Evolutionary conservation across 2,888 invertebrate genomes (phyloP), one percentile per base, ranked within the genome.

Genomic region (Archaeoteleia sp.): DNA sequence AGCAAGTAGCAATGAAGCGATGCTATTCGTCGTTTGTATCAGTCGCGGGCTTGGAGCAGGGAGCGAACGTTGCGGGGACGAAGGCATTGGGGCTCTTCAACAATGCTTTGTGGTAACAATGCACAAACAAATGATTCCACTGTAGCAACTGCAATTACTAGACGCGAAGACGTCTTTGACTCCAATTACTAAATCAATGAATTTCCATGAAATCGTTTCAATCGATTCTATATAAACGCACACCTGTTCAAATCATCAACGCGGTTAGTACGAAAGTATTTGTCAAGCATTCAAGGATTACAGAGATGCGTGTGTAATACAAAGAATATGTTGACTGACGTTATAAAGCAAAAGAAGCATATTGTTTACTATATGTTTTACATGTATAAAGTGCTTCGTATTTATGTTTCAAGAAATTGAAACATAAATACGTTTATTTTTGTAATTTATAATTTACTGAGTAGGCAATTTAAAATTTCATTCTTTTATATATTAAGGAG

Each of bases 101-200:
- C 80, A 81, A 81, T 80, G 78, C 79, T 78, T 77, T 78, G 78
- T 71, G 77, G 78, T 77, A 80, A 79, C 80, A 81, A 78, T 78
- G 74, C 74, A 72, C 78, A 79, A 82, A 81, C 82, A 81, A 82
- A 81, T 78, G 79, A 80, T 78, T 78, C 77, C 72, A 71, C 74
- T 77, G 78, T 75, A 77, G 73, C 77, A 73, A 74, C 62, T 76
- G 81, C 80, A 80, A 82, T 81, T 80, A 82, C 78, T 72, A 71
- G 67, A 57, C 71, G 71, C 71, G 71, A 67, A 61, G 72, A 32
- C 49, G 48, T 51, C 60, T 73, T 70, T 60, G 62, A 62, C 66
- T 69, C 66, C 67, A 73, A 75, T 77, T 76, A 76, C 76, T 74
- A 74, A 78, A 79, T 82, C 80, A 78, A 81, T 76, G 77, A 74